These are phyloP conservation scores for Petrocephalus zakoni DNA, from an alignment of 2,113 vertebrate genomes.

Conservation along the genomic window DNA sequence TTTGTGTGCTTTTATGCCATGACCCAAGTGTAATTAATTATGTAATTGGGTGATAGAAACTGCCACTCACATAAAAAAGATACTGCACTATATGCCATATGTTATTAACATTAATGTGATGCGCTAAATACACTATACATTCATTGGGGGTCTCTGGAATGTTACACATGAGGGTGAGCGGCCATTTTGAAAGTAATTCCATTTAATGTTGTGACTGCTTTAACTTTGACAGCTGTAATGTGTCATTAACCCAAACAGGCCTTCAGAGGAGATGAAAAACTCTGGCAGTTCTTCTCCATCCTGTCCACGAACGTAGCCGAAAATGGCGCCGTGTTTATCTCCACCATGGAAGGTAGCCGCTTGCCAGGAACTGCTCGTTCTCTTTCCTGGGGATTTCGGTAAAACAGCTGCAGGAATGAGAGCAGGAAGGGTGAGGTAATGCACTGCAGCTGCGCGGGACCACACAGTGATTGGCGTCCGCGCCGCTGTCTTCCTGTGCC, in stretches of 20 bases:
- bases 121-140: not conserved
- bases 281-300: constrained; percentile 57
- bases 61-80: not conserved
- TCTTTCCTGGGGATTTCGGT: not conserved
- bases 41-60: not conserved
- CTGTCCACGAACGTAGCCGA: constrained; percentile 63
- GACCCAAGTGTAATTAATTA: not conserved
- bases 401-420: not conserved
- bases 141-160: not conserved
- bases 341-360: constrained; percentile 65
- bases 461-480: not conserved
- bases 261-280: constrained; percentile 52
- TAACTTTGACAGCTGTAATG: not conserved
- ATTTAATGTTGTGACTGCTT: not conserved
- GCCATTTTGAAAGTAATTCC: not conserved
- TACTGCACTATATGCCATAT: not conserved
- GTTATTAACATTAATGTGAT: not conserved
- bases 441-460: not conserved
- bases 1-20: not conserved
- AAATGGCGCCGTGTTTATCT: constrained; percentile 60
- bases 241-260: constrained; percentile 38
- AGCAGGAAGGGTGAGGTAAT: not conserved
- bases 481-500: not conserved
- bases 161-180: not conserved
- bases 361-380: not conserved